Conservation (phyloP, 2,797 vertebrate genomes). For the Sciurus carolinensis region DNA sequence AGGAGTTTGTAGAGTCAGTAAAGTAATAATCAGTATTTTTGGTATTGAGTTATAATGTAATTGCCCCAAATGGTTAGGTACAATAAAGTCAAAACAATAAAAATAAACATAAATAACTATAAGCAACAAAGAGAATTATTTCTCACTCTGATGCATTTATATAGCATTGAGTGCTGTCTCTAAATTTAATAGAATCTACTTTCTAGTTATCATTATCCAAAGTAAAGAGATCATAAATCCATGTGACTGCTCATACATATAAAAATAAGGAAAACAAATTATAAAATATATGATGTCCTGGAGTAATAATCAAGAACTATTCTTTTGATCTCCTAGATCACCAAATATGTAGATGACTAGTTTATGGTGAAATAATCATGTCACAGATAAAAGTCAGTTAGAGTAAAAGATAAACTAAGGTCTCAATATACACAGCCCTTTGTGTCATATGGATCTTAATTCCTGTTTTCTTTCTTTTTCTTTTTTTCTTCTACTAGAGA, state of each 20-base stretch:
- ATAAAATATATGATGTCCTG: not conserved
- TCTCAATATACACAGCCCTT: not conserved
- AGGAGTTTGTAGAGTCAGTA: not conserved
- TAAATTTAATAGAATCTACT: not conserved
- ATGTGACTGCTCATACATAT: not conserved
- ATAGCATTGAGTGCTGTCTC: not conserved
- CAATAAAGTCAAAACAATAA: constrained; percentile 24
- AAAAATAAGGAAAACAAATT: not conserved
- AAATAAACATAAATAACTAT: not conserved
- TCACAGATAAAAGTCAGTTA: not conserved
- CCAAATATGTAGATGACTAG: not conserved
- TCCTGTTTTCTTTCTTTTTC: not conserved
- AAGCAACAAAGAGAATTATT: not conserved
- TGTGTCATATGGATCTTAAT: not conserved
- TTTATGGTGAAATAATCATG: not conserved
- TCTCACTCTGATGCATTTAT: not conserved
- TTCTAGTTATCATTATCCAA: not conserved
- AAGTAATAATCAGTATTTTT: not conserved
- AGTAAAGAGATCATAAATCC: not conserved
- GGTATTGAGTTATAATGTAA: not conserved
- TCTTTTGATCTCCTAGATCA: not conserved
- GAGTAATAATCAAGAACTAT: not conserved
- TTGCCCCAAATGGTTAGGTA: not conserved
- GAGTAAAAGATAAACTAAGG: not conserved
- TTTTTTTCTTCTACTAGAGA: not conserved